These are phyloP conservation scores for Scalopus aquaticus DNA, from an alignment of 2,113 vertebrate genomes.

Conservation along the genomic window DNA sequence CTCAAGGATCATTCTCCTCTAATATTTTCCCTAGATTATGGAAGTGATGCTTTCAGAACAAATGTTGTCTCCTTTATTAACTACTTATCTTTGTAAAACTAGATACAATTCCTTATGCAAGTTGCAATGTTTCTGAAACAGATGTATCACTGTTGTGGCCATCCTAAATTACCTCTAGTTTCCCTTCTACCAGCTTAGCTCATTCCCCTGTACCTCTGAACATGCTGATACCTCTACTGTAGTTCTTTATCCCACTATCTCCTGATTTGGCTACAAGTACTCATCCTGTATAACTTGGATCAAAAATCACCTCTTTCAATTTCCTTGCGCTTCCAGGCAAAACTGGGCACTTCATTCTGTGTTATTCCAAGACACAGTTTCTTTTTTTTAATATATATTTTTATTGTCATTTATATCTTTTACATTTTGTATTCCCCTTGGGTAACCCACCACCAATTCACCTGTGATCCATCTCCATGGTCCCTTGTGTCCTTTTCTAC, in stretches of 20 bases:
- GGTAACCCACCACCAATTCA: no score
- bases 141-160: not conserved
- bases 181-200: not conserved
- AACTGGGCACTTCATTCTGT: not conserved
- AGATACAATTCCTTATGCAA: not conserved
- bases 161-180: not conserved
- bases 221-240: not conserved
- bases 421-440: no score
- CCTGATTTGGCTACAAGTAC: not conserved
- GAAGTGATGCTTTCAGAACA: slow-evolving; percentile 36
- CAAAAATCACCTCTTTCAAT: not conserved
- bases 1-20: slow-evolving; percentile 32
- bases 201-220: not conserved
- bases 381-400: no score
- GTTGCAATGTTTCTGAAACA: not conserved
- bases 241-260: not conserved
- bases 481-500: no score
- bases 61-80: not conserved
- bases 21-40: not conserved
- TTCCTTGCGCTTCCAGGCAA: not conserved
- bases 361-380: no score
- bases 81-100: not conserved
- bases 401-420: no score
- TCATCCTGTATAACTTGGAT: not conserved
- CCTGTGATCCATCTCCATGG: no score